Conservation (phyloP, 2,797 vertebrate genomes). For the Lemur catta region DNA sequence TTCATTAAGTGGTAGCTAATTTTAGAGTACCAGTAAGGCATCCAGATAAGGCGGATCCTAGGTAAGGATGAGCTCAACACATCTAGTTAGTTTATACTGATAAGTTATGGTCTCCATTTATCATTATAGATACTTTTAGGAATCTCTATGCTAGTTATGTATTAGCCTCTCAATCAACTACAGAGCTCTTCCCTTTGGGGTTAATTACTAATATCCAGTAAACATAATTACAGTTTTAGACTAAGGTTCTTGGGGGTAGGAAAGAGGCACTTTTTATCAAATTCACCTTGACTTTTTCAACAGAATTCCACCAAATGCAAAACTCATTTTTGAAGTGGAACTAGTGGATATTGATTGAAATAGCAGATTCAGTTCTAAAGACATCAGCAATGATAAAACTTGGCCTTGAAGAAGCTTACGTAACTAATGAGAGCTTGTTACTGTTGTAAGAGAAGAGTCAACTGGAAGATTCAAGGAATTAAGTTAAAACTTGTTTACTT, state of each 20-base stretch:
- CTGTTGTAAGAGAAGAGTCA: constrained; percentile 50
- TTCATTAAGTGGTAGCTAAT: constrained; percentile 10
- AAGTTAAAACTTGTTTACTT: constrained; percentile 22
- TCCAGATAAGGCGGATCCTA: background rate
- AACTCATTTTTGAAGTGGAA: constrained; percentile 96
- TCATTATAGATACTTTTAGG: background rate
- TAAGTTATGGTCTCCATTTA: background rate
- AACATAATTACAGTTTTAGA: constrained; percentile 4
- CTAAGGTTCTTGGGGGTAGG: background rate
- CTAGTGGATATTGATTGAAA: constrained; percentile 92
- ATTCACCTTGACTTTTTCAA: constrained; percentile 85
- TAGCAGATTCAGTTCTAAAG: background rate
- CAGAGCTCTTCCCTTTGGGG: background rate
- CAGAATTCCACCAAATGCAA: constrained; percentile 97
- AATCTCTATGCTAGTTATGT: background rate
- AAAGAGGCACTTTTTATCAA: background rate
- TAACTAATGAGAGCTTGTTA: constrained; percentile 51
- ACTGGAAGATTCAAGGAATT: constrained; percentile 53
- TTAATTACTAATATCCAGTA: background rate
- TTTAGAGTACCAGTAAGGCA: background rate
- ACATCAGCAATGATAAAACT: constrained; percentile 22
- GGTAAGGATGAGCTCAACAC: background rate
- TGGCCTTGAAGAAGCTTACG: constrained; percentile 61
- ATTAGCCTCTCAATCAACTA: background rate
- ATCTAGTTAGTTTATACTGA: background rate